Percentiles rank a stretch among this genome's conserved stretches.
Evolutionary conservation across 2,797 vertebrate genomes (phyloP).

Genomic region (Heliangelus exortis): DNA sequence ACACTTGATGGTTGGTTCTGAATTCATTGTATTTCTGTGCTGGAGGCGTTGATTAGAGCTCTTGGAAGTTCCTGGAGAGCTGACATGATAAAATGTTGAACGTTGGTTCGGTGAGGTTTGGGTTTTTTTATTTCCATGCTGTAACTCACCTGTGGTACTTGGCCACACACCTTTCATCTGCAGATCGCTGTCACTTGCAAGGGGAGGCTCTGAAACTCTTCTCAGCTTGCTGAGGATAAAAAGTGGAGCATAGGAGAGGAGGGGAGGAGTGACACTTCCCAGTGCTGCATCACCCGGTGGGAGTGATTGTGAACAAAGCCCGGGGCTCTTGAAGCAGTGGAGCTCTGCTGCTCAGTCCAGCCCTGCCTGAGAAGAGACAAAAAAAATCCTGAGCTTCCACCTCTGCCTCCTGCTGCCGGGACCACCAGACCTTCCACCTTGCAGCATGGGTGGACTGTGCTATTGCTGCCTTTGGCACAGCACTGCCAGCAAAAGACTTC

Average conservation of each 20-base stretch:
- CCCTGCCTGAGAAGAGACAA: background rate
- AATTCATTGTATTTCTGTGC: background rate
- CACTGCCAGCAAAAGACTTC: background rate
- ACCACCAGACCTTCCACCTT: background rate
- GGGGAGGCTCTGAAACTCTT: background rate
- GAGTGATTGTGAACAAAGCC: constrained; percentile 55
- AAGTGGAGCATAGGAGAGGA: constrained; percentile 27
- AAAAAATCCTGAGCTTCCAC: background rate
- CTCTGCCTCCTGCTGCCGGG: background rate
- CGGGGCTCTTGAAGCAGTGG: constrained; percentile 41
- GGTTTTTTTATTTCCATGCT: background rate
- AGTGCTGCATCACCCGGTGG: constrained; percentile 24
- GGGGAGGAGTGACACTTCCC: constrained; percentile 23
- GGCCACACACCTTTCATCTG: background rate
- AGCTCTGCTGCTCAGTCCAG: background rate
- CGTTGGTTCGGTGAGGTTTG: background rate
- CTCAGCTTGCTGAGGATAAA: background rate
- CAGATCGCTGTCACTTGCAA: background rate
- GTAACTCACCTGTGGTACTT: background rate
- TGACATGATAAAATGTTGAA: background rate
- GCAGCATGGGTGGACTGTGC: background rate
- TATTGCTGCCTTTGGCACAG: background rate
- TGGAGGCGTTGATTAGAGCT: background rate
- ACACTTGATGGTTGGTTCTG: background rate
- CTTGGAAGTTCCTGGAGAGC: background rate